Base-by-base conservation (phyloP, 2,888 invertebrate genomes). In the Abrostola triplasia region DNA sequence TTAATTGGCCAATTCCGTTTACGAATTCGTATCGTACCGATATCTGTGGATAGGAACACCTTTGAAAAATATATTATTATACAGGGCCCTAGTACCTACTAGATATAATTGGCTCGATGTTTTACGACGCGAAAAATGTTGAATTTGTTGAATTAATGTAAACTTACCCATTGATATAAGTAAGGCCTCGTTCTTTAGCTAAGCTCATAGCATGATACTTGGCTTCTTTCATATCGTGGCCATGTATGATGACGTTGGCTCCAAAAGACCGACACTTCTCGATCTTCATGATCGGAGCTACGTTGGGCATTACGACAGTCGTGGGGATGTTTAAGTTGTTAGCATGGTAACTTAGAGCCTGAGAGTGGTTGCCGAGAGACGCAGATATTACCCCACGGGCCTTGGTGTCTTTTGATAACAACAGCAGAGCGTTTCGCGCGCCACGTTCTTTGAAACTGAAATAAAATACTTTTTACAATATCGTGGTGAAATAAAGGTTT, bases 281-380 rank as follows among this genome's bases (percentile, higher is more conserved):
- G 54, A 99, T 97, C 93, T 99, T 99, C 98, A 99, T 99, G 64
- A 99, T 97, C 0, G 99, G 99, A 0, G 99, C 99, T 0, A 98
- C 96, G 47, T 96, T 96, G 0, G 99, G 99, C 99, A 99, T 99
- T n/a, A 99, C 98, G 6, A 99, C 98, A 0, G 97, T 98, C 0
- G 96, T 96, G 0, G 97, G 96, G 36, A 97, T 95, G 47, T 95
- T 93, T 8, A 98, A 93, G 64, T 95, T 95, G 76, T 95, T 93
- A 0, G 98, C 98, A 86, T 98, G 98, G 87, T 97, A 98, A 74
- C 97, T 96, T 52, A 98, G 85, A 0, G 93, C 96, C 83, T 98
- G 96, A 0, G 99, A 99, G 91, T 99, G 99, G 89, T 99, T 99
- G 0, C 99, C 99, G 59, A 99, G 95, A 0, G 98, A 98, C 0